A percentile compares a stretch with the other conserved stretches of the same genome.
These are phyloP conservation scores for Danio albolineatus DNA, from an alignment of 2,797 vertebrate genomes.

Conservation along the genomic window DNA sequence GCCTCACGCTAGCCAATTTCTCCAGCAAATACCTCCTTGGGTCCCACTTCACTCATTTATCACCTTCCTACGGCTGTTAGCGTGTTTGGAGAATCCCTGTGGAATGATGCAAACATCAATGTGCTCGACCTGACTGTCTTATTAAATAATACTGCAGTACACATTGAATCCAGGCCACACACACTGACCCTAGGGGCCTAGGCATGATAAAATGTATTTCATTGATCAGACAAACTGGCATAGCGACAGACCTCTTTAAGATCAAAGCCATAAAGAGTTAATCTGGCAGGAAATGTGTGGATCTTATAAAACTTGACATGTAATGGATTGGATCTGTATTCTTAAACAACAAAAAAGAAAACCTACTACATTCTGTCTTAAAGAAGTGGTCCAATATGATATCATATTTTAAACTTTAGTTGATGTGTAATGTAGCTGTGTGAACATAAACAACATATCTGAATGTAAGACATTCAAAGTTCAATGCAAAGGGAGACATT, in stretches of 20 bases:
- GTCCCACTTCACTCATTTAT: background rate
- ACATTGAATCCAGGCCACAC: slow-evolving; percentile 37
- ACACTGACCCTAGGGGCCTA: background rate
- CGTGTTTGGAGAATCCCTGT: slow-evolving; percentile 15
- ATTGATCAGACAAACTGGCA: background rate
- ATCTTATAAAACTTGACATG: background rate
- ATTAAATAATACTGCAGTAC: slow-evolving; percentile 28
- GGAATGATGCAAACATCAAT: slow-evolving; percentile 20
- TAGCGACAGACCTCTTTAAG: background rate
- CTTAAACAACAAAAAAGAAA: no score
- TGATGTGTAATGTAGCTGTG: no score
- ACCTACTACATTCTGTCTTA: no score
- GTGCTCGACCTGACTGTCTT: background rate
- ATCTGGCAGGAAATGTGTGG: background rate
- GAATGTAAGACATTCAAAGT: no score
- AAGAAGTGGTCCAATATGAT: no score
- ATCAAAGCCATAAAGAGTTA: slow-evolving; percentile 7
- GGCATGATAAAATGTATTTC: slow-evolving; percentile 14
- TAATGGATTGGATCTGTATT: background rate
- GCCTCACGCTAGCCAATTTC: slow-evolving; percentile 9
- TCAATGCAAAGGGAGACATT: no score
- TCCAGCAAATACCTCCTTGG: background rate
- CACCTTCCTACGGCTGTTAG: slow-evolving; percentile 4
- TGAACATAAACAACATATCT: no score
- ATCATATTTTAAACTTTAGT: no score